Evolutionary conservation across 1,140 invertebrate genomes (phyloP), one percentile per base, ranked within the genome.

Genomic region (Brachionus asplanchnoidis): DNA sequence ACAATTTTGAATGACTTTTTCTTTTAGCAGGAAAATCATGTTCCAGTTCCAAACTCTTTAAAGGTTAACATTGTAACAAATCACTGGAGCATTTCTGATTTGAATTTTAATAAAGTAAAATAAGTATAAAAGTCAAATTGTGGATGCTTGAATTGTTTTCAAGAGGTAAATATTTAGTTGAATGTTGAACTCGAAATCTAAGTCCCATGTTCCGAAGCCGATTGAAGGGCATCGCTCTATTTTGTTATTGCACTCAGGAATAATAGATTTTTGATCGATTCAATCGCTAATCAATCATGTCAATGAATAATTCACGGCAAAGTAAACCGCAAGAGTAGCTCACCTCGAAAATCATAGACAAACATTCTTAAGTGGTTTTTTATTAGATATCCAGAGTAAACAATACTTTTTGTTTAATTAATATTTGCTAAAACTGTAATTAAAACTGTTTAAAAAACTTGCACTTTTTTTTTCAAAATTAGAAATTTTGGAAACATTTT

Each of bases 221-320:
- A 42, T 73, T 73, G 68, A 77, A 77, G 46, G 44, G 42, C 44
- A 50, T 50, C 46, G n/a, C 32, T 77, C 42, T 36, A 23, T 77
- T 50, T 77, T 77, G 40, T 77, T 77, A 50, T 77, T 50, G 14
- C 23, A 50, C 44, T 77, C 20, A 77, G 46, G 46, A 50, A 50
- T 46, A 50, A 77, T 20, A 77, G 73, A 77, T 42, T 75, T 75
- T 75, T 75, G 73, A 77, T 77, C 44, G 73, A 77, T 77, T 73
- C 36, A 17, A 23, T 50, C 9, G 42, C 42, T 77, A 77, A 77
- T 77, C 73, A 77, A 77, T 77, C 73, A 77, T 77, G 73, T 77
- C 73, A 77, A 77, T 77, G 73, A 77, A 77, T 77, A 77, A 77
- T 77, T 77, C 23, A 77, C 17, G n/a, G 32, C 17, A 40, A 73